Evolutionary conservation across 2,888 invertebrate genomes (phyloP).

Genomic region (Aelia acuminata): DNA sequence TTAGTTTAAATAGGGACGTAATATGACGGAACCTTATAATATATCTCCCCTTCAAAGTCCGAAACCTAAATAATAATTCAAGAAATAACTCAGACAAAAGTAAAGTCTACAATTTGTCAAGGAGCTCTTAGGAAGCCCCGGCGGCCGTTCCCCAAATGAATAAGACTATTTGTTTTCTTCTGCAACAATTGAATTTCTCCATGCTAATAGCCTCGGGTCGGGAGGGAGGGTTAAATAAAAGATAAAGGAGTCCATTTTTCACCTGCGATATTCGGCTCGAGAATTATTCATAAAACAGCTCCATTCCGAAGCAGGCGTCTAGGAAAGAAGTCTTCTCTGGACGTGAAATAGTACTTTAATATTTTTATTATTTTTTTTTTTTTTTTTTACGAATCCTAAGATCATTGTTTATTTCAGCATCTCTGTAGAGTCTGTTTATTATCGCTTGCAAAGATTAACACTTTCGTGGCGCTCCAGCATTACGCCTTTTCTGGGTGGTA

Average conservation of each 20-base stretch:
- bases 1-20: not conserved
- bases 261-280: slow-evolving; percentile 21
- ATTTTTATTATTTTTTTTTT: not conserved
- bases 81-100: slow-evolving; percentile 34
- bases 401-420: not conserved
- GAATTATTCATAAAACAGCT: slow-evolving; percentile 38
- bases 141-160: not conserved
- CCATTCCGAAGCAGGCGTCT: slow-evolving; percentile 4
- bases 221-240: slow-evolving; percentile 41
- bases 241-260: slow-evolving; percentile 43
- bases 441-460: not conserved
- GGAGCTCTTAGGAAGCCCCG: not conserved
- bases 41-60: slow-evolving; percentile 1
- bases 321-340: not conserved
- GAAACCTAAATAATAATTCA: slow-evolving; percentile 23
- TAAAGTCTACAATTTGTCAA: slow-evolving; percentile 44
- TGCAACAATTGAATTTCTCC: slow-evolving; percentile 27
- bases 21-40: not conserved
- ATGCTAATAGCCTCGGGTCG: slow-evolving; percentile 38
- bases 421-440: not conserved
- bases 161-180: slow-evolving; percentile 41
- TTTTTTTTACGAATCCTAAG: not conserved
- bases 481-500: not conserved
- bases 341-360: not conserved
- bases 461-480: not conserved